These are phyloP conservation scores for Camelus dromedarius DNA, from an alignment of 2,113 vertebrate species.

Conservation along the genomic window DNA sequence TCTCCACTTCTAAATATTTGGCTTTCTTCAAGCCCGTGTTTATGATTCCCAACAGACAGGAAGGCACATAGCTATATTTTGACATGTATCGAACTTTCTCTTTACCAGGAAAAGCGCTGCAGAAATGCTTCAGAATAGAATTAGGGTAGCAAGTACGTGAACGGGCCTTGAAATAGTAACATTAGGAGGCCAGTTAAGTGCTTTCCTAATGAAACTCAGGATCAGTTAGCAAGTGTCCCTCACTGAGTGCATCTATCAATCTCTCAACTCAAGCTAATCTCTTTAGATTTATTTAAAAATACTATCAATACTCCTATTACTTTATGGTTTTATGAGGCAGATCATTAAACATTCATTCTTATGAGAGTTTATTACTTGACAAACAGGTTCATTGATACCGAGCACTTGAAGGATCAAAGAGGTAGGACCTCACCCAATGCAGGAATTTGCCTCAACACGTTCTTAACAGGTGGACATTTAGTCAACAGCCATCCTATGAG, in stretches of 20 bases:
- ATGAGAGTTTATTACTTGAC: not conserved
- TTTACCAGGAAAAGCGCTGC: not conserved
- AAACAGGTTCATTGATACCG: not conserved
- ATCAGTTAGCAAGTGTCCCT: not conserved
- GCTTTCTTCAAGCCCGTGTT: not conserved
- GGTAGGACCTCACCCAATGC: not conserved
- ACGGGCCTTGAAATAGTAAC: not conserved
- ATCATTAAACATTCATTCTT: slow-evolving; percentile 19
- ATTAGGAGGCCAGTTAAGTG: not conserved
- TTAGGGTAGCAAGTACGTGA: not conserved
- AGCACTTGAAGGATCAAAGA: not conserved
- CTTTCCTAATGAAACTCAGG: not conserved
- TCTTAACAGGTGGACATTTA: not conserved
- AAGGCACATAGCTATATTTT: not conserved
- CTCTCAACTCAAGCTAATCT: not conserved
- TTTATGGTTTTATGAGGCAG: not conserved
- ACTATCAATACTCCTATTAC: not conserved
- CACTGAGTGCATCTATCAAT: not conserved
- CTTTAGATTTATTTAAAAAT: slow-evolving; percentile 44
- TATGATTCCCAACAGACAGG: not conserved
- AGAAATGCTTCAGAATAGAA: not conserved
- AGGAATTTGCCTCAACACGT: not conserved
- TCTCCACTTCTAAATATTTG: not conserved
- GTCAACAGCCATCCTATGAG: not conserved
- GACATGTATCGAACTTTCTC: not conserved